Evolutionary conservation across 2,113 vertebrate species (phyloP), one percentile per base, ranked within the genome.

Genomic region (human (Homo sapiens)): DNA sequence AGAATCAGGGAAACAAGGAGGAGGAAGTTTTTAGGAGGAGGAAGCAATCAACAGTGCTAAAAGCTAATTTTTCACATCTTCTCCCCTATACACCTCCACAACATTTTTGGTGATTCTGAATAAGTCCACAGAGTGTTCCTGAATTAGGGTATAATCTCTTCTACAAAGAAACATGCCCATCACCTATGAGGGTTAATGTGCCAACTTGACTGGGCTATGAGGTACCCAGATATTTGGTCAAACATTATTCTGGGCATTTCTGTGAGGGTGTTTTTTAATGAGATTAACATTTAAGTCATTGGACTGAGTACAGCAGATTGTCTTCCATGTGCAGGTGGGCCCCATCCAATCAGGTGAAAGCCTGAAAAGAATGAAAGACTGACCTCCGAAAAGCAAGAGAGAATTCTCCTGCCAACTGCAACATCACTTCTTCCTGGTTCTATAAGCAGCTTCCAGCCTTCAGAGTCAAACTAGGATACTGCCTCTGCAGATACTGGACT

Each of bases 101-200:
- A 73, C 27, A 48, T 20, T 94, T 84, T 30, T 61, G 43, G 52
- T 84, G 80, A 90, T 27, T 57, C 50, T 78, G 52, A 70, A 8
- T 72, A 43, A 61, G 45, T 79, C 50, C 6, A 40, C 90, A 25
- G 76, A 81, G 38, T 55, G 61, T 81, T 80, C 35, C 20, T 92
- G 57, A 94, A 61, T 76, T 96, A 93, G 45, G 22, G 38, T 4
- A 84, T 96, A 93, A 91, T 8, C 5, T 86, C 45, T 75, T 89
- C 88, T 75, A 88, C 68, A 94, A 88, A 83, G 64, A 93, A 89
- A 61, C 45, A 95, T 17, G 18, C 23, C 52, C 87, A 52, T 17
- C 66, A 64, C 16, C 59, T 83, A 12, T 66, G 16, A 57, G 52
- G 73, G 55, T n/a, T 22, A 25, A 25, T 30, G 22, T 72, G 82